A percentile compares a stretch with the other conserved stretches of the same genome.
phyloP scores from a whole-genome alignment of 2,888 invertebrate genomes.

The Tenthredo mesomela region DNA sequence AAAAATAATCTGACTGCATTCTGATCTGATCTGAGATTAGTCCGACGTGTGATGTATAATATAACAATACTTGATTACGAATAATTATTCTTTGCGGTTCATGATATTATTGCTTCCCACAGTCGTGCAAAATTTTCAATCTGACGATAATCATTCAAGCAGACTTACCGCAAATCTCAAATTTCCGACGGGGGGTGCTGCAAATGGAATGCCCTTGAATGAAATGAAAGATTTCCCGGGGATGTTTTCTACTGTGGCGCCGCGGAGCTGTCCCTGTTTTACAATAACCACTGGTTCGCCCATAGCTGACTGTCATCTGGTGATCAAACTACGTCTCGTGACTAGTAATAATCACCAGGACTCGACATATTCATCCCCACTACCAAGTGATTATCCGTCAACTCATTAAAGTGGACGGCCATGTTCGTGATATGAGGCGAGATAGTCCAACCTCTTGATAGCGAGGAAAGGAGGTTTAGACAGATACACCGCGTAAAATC shows the following conservation, averaged over 20 bases:
- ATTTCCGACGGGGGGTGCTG: constrained; percentile 16
- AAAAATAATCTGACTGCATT: no score
- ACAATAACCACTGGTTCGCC: constrained; percentile 38
- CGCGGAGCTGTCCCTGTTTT: constrained; percentile 48
- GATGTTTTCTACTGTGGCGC: constrained; percentile 10
- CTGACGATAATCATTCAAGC: neutral
- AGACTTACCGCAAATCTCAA: constrained; percentile 44
- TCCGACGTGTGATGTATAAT: no score
- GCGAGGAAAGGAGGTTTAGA: no score
- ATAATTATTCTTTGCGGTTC: no score
- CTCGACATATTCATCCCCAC: neutral
- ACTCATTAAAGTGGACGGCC: neutral
- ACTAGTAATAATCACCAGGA: neutral
- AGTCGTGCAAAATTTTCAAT: no score
- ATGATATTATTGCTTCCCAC: no score
- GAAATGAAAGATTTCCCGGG: constrained; percentile 45
- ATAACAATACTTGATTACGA: no score
- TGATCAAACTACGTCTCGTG: neutral
- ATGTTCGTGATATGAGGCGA: neutral
- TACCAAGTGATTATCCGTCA: neutral
- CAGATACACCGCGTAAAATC: no score
- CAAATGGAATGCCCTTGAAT: constrained; percentile 43
- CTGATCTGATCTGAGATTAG: no score
- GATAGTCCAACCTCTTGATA: neutral
- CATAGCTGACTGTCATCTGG: constrained; percentile 2